Evolutionary conservation across 2,797 vertebrate species (phyloP), one percentile per base, ranked within the genome.

Genomic region (Limosa lapponica): DNA sequence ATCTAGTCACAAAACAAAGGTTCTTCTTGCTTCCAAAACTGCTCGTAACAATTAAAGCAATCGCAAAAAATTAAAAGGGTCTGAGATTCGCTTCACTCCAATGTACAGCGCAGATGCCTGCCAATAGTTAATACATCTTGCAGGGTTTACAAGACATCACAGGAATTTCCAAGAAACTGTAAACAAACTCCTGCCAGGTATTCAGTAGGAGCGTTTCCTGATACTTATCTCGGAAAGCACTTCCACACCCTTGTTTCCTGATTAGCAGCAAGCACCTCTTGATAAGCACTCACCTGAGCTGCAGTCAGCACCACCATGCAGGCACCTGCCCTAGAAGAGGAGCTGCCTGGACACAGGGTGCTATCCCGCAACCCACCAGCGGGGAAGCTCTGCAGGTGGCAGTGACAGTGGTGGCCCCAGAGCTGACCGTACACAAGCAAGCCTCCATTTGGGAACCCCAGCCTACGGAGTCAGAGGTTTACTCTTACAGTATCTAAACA

Each of bases 151-250:
- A 90, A 51, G 6, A 51, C 2, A 0, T 8, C 39, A 37, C 48
- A 89, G 74, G 82, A 93, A 84, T 44, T 80, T 82, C 83, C 59
- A 95, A 91, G 72, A 87, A 94, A 81, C 9, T 2, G 6, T 67
- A 84, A 82, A 69, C 43, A 46, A 77, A 83, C 65, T 86, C 73
- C 37, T n/a, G 65, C 49, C 65, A 74, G 69, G 54, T 67, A 58
- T 37, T 81, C 65, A 41, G 65, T 2, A 65, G 65, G 30, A 93
- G 43, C n/a, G 10, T 36, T 91, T 94, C 86, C 78, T 34, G 36
- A 94, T 83, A 43, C 69, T 82, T 86, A 95, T 67, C 79, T 90
- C 30, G 10, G 49, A 78, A 88, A 81, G 54, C 11, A 57, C 66
- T 74, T 88, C 65, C 85, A 81, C 90, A 43, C 69, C 79, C 79